Evolutionary conservation across 2,888 invertebrate genomes (phyloP).

Genomic region (Drosophila flavopinicola): DNA sequence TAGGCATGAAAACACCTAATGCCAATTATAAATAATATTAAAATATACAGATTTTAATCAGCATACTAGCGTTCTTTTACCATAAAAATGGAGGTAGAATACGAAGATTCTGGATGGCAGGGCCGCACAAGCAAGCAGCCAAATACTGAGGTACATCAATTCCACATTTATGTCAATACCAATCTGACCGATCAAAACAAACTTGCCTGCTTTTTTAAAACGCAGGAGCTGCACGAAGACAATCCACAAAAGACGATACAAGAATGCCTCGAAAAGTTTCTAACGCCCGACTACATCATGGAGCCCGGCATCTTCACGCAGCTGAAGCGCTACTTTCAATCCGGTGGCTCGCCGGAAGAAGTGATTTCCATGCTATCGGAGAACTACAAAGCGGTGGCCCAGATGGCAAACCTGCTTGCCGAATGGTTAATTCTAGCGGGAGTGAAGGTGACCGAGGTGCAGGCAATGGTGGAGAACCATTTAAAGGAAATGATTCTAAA

Average conservation of each 20-base stretch:
- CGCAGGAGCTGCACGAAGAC: slow-evolving; percentile 87
- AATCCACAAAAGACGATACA: slow-evolving; percentile 94
- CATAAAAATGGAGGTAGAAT: slow-evolving; percentile 82
- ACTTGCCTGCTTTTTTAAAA: slow-evolving; percentile 3
- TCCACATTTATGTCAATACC: slow-evolving; percentile 29
- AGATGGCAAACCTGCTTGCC: slow-evolving; percentile 97
- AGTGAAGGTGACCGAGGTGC: slow-evolving; percentile 96
- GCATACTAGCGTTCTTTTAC: too few species aligned
- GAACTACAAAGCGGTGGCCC: slow-evolving; percentile 98
- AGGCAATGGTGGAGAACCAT: slow-evolving; percentile 98
- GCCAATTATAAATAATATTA: too few species aligned
- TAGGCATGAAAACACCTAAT: too few species aligned
- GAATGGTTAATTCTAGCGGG: slow-evolving; percentile 97
- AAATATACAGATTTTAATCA: too few species aligned
- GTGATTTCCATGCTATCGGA: slow-evolving; percentile 96
- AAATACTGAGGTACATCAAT: slow-evolving; percentile 38
- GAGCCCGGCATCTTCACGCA: slow-evolving; percentile 98
- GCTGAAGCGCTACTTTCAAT: slow-evolving; percentile 91
- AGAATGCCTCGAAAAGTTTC: slow-evolving; percentile 96
- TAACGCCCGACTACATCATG: slow-evolving; percentile 98
- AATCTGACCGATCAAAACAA: slow-evolving; percentile 21
- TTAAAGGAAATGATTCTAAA: slow-evolving; percentile 98
- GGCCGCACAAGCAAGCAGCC: slow-evolving; percentile 68
- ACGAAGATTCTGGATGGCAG: slow-evolving; percentile 83
- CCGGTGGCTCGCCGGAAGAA: slow-evolving; percentile 97